These are phyloP conservation scores for Hippocampus barbouri DNA, from an alignment of 2,113 vertebrate species.

Conservation along the genomic window DNA sequence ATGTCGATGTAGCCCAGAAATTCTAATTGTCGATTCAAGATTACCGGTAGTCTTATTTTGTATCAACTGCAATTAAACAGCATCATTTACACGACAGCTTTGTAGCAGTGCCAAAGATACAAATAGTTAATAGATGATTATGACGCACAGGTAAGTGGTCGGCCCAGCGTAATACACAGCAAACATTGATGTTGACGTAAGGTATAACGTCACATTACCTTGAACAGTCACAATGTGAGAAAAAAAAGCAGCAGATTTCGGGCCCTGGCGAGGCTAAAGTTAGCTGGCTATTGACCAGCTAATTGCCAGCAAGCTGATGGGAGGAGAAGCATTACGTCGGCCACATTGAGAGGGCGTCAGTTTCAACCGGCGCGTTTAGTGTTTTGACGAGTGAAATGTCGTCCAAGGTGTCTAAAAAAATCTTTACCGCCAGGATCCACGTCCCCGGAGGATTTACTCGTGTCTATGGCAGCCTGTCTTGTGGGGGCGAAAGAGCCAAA, in stretches of 20 bases:
- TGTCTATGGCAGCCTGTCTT: not conserved
- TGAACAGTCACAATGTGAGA: not conserved
- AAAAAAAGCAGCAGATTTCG: not conserved
- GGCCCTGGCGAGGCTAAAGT: constrained; percentile 36
- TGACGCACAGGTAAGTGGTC: not conserved
- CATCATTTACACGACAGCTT: not conserved
- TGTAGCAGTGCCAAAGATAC: not conserved
- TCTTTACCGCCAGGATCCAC: constrained; percentile 3
- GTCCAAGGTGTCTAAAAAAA: not conserved
- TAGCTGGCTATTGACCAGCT: constrained; percentile 41
- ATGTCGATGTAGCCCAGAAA: not conserved
- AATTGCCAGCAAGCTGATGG: constrained; percentile 18
- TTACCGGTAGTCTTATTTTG: not conserved
- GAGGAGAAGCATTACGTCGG: not conserved
- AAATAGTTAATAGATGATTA: not conserved
- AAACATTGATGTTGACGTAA: not conserved
- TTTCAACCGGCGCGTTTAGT: not conserved
- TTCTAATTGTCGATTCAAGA: not conserved
- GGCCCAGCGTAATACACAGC: not conserved
- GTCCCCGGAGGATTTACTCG: not conserved
- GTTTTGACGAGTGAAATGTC: not conserved
- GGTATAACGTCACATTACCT: constrained; percentile 25
- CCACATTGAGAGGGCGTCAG: not conserved
- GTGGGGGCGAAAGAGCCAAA: not conserved
- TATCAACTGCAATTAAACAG: not conserved